Evolutionary conservation across 2,888 invertebrate species (phyloP).

Genomic region (Chrysolina oricalcia): DNA sequence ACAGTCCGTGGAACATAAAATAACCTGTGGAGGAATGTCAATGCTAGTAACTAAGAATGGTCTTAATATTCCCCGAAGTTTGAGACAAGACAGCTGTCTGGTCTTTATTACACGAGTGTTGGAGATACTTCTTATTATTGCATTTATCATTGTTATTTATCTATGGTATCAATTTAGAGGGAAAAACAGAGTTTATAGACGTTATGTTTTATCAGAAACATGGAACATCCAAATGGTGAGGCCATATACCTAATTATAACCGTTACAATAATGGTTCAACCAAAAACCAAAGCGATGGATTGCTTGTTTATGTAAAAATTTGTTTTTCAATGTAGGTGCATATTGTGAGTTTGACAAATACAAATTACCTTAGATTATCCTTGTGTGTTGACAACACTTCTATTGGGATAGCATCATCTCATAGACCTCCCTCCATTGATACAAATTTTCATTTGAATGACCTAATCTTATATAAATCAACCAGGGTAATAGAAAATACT

Average conservation of each 20-base stretch:
- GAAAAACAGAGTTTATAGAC: conserved; percentile 26
- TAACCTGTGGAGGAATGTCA: no score
- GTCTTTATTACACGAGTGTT: no score
- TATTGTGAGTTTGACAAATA: conserved; percentile 14
- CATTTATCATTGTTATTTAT: no score
- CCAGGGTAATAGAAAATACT: conserved; percentile 2
- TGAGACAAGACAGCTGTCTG: no score
- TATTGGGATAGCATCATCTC: conserved; percentile 12
- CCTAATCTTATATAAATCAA: background rate
- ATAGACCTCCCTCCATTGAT: conserved; percentile 22
- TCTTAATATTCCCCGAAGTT: no score
- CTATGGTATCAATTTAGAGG: no score
- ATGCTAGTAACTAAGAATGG: no score
- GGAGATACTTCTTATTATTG: no score
- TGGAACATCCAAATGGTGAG: conserved; percentile 20
- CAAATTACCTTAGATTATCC: conserved; percentile 4
- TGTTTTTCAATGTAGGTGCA: conserved; percentile 14
- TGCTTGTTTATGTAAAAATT: conserved; percentile 14
- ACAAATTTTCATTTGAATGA: conserved; percentile 19
- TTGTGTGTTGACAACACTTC: conserved; percentile 16
- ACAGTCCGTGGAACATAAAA: no score
- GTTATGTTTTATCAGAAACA: conserved; percentile 11
- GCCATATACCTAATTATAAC: conserved; percentile 13
- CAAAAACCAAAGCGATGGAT: conserved; percentile 17
- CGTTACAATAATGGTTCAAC: conserved; percentile 12